Base-by-base conservation (phyloP, 2,113 vertebrate species). In the Proterorhinus semilunaris region DNA sequence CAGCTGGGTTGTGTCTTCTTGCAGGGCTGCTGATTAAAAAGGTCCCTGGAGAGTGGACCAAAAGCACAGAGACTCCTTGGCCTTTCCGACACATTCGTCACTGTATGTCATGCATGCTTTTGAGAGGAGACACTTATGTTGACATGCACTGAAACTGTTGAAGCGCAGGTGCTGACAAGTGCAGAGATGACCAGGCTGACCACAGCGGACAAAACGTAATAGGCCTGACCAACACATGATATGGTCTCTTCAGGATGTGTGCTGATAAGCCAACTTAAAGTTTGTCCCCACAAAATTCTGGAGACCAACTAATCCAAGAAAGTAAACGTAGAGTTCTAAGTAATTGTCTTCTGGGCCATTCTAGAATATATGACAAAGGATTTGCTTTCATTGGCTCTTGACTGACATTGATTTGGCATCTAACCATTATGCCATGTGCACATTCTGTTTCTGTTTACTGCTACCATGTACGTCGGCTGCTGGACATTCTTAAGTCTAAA, bases 31-130 rank as follows among this genome's bases (percentile, higher is more conserved):
- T 75, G 76, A 80, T 77, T 74, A 78, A 76, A 79, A 75, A 71
- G 27, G 55, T 59, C 68, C 74, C 61, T 0, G 44, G 73, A 45
- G 52, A 71, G 59, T 75, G 4, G 7, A 13, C 16, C 58, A 72
- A 72, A 79, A 13, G 43, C 59, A 48, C 13, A 62, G 58, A 63
- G 49, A 21, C 10, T 49, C 58, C 67, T 2, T 16, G 71, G 65
- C 62, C 71, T 78, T 82, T 82, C 62, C 70, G 63, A 47, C 71
- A 73, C 63, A 84, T 78, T 77, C 61, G 81, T 86, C 76, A 80
- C 11, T 75, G 71, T 65, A 63, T 71, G 52, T 67, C 53, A 74
- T 63, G 44, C 65, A 62, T 51, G 66, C 59, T 72, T 44, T 55
- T 76, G 74, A 71, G 55, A 53, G 53, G 51, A 78, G 63, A 65